A percentile compares a stretch with the other conserved stretches of the same genome.
These are phyloP conservation scores for Tachuris rubrigastra DNA, from an alignment of 2,113 vertebrate genomes.

Conservation along the genomic window DNA sequence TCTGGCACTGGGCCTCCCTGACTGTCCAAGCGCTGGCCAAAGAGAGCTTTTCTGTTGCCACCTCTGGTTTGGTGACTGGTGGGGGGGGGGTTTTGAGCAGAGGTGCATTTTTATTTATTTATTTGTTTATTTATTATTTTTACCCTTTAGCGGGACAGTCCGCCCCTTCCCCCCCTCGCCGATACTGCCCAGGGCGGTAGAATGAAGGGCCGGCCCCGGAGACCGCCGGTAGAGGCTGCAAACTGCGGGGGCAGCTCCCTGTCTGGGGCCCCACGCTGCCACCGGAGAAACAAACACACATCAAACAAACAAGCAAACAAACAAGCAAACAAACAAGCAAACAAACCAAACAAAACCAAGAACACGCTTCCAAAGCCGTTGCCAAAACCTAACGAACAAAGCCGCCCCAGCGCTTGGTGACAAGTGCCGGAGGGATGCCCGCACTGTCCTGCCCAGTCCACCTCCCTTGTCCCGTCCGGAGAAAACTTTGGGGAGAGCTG, in stretches of 20 bases:
- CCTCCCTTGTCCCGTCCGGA: fast-evolving
- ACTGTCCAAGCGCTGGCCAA: background rate
- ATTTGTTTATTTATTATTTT: background rate
- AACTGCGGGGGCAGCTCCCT: background rate
- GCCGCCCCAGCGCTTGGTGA: background rate
- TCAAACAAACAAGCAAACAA: background rate
- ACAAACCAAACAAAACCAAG: background rate
- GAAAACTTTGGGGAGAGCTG: background rate
- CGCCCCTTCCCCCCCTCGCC: fast-evolving
- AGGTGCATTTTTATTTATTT: no score
- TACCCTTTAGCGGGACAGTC: background rate
- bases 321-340: background rate
- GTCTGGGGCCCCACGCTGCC: background rate
- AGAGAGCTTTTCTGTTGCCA: background rate
- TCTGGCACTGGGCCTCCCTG: fast-evolving
- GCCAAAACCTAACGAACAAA: background rate
- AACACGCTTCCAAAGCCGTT: background rate
- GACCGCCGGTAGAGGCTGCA: background rate
- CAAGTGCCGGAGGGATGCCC: no score
- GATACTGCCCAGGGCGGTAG: background rate
- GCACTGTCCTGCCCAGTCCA: background rate
- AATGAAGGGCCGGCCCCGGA: no score
- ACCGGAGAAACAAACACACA: background rate
- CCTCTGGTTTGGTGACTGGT: background rate
- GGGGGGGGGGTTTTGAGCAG: fast-evolving